Evolutionary conservation across 2,113 vertebrate genomes (phyloP).

Genomic region (Spilogale gracilis): DNA sequence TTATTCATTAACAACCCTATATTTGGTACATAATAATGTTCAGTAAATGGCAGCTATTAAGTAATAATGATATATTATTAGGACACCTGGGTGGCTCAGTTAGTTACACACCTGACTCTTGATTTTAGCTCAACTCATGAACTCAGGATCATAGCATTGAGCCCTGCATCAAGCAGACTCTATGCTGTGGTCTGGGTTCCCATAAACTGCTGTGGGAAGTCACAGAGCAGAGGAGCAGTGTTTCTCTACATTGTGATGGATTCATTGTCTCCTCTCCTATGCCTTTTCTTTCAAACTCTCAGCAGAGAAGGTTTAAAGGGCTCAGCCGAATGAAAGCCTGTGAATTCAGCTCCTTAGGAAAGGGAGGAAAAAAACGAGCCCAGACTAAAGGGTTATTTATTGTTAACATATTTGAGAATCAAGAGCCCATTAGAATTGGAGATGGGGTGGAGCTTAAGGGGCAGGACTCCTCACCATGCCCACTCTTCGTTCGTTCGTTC

Average conservation of each 20-base stretch:
- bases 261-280: background rate
- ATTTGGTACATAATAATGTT: background rate
- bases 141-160: background rate
- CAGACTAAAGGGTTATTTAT: background rate
- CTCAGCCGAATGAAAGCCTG: background rate
- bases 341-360: background rate
- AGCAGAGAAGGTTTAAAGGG: background rate
- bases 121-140: background rate
- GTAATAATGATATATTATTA: background rate
- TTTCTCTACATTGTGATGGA: background rate
- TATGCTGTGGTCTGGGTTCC: background rate
- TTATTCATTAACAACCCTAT: background rate
- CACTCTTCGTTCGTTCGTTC: too few species aligned
- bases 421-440: background rate
- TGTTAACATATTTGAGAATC: background rate
- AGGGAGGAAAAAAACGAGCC: background rate
- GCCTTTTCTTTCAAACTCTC: background rate
- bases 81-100: background rate
- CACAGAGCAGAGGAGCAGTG: background rate
- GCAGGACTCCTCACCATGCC: background rate
- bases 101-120: background rate
- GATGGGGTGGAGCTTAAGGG: background rate
- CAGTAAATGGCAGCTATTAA: background rate
- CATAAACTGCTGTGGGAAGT: background rate
- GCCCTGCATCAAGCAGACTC: background rate